Conservation (phyloP, 2,888 invertebrate genomes). For the Heteromyza rotundicornis region DNA sequence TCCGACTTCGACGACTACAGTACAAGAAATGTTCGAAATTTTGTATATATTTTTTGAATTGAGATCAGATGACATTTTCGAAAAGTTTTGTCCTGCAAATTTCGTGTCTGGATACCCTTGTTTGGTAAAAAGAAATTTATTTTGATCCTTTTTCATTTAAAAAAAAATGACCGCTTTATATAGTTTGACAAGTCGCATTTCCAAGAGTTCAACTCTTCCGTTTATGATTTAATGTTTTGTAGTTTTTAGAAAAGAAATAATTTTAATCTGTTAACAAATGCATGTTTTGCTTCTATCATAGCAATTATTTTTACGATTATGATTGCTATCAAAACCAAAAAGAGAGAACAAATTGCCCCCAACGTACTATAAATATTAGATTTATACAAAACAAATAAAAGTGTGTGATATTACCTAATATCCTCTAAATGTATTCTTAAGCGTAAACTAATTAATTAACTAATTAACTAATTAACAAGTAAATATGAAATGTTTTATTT, state of each 20-base stretch:
- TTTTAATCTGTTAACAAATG: too few relatives aligned
- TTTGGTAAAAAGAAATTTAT: too few relatives aligned
- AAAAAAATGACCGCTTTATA: too few relatives aligned
- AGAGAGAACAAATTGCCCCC: slow-evolving; percentile 15
- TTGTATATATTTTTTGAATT: too few relatives aligned
- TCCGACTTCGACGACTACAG: too few relatives aligned
- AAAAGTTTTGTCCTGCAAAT: too few relatives aligned
- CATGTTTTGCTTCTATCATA: not conserved
- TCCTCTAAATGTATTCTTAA: slow-evolving; percentile 44
- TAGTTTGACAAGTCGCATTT: slow-evolving; percentile 42
- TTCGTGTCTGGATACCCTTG: too few relatives aligned
- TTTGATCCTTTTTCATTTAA: too few relatives aligned
- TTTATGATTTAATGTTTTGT: slow-evolving; percentile 30
- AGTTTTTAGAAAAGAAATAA: not conserved
- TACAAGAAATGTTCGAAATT: too few relatives aligned
- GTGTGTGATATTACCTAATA: slow-evolving; percentile 54
- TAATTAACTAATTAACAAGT: slow-evolving; percentile 8
- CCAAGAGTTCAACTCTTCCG: slow-evolving; percentile 49
- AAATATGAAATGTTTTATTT: slow-evolving; percentile 5
- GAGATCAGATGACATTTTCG: too few relatives aligned
- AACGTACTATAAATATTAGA: slow-evolving; percentile 30
- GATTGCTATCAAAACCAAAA: slow-evolving; percentile 23
- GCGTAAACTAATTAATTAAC: slow-evolving; percentile 23
- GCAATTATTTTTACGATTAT: not conserved
- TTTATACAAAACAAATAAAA: slow-evolving; percentile 31